phyloP scores from a whole-genome alignment of 2,797 vertebrate genomes.

The Peromyscus melanophrys region DNA sequence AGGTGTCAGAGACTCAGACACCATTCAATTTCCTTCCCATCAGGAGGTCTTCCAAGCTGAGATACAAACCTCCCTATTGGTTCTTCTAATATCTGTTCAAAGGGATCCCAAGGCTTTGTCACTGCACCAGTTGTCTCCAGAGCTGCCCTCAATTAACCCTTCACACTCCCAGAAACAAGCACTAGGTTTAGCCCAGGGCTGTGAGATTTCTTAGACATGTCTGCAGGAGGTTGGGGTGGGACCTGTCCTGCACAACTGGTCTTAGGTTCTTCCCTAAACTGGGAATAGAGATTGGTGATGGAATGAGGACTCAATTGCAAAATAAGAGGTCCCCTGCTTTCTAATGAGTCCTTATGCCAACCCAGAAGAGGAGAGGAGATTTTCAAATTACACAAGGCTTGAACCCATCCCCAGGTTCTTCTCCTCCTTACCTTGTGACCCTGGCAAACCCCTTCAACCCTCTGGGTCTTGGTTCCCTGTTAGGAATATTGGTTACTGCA shows the following conservation, averaged over 20 bases:
- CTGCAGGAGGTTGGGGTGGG: rapidly evolving
- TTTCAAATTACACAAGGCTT: not conserved
- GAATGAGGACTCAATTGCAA: no score
- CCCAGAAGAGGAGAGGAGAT: rapidly evolving
- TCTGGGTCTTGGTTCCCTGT: not conserved
- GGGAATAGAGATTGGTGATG: not conserved
- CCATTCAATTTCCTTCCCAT: no score
- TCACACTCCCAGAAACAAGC: rapidly evolving
- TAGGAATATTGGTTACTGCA: not conserved
- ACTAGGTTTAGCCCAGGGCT: rapidly evolving
- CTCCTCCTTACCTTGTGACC: not conserved
- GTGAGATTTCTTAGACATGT: rapidly evolving
- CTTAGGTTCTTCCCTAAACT: not conserved
- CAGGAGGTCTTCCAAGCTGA: not conserved
- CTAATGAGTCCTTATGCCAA: no score
- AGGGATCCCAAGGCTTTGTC: not conserved
- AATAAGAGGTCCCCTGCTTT: no score
- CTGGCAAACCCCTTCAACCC: not conserved
- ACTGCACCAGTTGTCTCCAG: no score
- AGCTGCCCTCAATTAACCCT: no score
- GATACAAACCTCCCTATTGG: rapidly evolving
- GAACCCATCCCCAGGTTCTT: rapidly evolving
- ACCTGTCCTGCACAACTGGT: rapidly evolving
- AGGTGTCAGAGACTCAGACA: not conserved
- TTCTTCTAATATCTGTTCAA: rapidly evolving